Evolutionary conservation across 2,797 vertebrate genomes (phyloP), one percentile per base, ranked within the genome.

Genomic region (Phaenicophaeus curvirostris): DNA sequence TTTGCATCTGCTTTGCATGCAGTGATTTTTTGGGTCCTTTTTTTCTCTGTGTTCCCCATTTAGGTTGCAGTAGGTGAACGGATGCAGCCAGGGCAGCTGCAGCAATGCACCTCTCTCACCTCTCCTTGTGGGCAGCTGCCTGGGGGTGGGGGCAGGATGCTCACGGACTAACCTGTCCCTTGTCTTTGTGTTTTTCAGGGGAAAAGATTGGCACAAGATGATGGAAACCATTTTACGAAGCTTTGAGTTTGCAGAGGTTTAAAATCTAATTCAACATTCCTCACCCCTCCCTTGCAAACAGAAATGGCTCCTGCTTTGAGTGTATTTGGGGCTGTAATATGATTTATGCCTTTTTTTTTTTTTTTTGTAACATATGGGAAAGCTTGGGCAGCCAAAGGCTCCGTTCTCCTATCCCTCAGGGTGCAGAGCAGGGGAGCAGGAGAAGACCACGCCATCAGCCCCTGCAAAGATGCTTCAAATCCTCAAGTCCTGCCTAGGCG

Each of bases 111-210:
- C 57, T 8, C 4, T 4, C 25, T 57, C 6, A 1, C 31, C 39
- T 11, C 42, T 46, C 25, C 46, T 35, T 1, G 10, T 0, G 0
- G 18, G 19, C 54, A 63, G 65, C 24, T 25, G 37, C 9, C 13
- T 11, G 14, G 8, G 7, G 0, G 4, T 13, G 61, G 17, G 5
- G 7, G 17, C 3, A 1, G 50, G 48, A 85, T 46, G 81, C 15
- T 58, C 81, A 13, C 41, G 35, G 30, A 18, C 31, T 4, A 11
- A 74, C 11, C 7, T 9, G 15, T 37, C 42, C 71, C 3, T 0
- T 11, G 5, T 9, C n/a, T 37, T 51, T 9, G 12, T 39, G 31
- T 27, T 78, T 76, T 57, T 63, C 74, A 37, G 80, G 9, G 15
- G 5, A 33, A 20, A 55, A 81, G 37, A 4, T 55, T 72, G 13